Evolutionary conservation across 1,140 invertebrate genomes (phyloP), one percentile per base, ranked within the genome.

Genomic region (Pararge aegeria): DNA sequence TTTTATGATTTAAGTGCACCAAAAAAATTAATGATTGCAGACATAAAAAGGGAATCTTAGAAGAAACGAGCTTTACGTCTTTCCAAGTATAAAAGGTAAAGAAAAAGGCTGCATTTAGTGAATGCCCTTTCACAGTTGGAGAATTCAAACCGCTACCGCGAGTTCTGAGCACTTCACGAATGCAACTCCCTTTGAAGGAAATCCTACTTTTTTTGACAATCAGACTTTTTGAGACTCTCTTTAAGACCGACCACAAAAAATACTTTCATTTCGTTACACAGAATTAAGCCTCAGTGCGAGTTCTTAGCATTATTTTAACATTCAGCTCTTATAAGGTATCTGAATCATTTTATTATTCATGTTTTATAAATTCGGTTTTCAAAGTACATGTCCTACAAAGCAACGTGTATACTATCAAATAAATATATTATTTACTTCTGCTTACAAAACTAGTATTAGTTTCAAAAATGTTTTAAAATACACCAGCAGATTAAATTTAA

Each of bases 51-150:
- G 59, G 62, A 73, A 77, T 83, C 80, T 82, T 82, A 78, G 79
- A 78, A 81, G 81, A 65, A 81, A 82, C 77, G 80, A 77, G 78
- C 66, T 81, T 64, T 71, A 68, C 75, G 76, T 84, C 81, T 84
- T 85, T 81, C 73, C 74, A 52, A 80, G 78, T 73, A 83, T 83
- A 83, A 83, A 84, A 81, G 75, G 74, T 76, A 81, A 80, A 82
- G 79, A 82, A 82, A 81, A 75, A 77, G 72, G 70, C 76, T 82
- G 80, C 78, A 87, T 83, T 87, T 85, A 81, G 82, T 85, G 84
- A 87, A 87, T 87, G 74, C 74, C 76, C 70, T 83, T 87, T 87
- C 84, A 87, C 69, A 74, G 77, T 64, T 68, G 67, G 78, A 56
- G 71, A 81, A 79, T 84, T 83, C 83, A 82, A 70, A 81, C 78